Evolutionary conservation across 1,140 invertebrate genomes (phyloP), one percentile per base, ranked within the genome.

Genomic region (Drosophila pandora): DNA sequence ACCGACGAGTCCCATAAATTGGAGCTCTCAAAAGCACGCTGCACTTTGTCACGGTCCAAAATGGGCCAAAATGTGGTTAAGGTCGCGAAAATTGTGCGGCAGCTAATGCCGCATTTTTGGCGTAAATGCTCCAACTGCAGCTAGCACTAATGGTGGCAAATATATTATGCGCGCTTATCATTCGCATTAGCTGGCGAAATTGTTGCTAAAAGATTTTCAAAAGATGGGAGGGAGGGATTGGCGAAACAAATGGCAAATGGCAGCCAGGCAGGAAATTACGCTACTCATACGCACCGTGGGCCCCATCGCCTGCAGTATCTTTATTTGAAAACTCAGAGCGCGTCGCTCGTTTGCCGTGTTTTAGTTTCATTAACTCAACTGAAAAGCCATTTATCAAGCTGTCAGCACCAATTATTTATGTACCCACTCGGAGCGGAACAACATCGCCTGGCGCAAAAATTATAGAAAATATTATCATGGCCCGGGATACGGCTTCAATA

Each of bases 401-500:
- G 83, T 88, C 83, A 88, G 72, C 79, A 13, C 57, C 76, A 88
- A 88, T 88, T 88, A 88, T 88, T 88, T 88, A 88, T 82, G 73
- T 52, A 21, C 60, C 43, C 37, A 17, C 41, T 56, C 17, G 4
- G 28, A 12, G 48, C 21, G 12, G 53, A n/a, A 13, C 25, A 5
- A 30, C 43, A 23, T 23, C 17, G 17, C 17, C 17, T 17, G 32
- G 30, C 23, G 25, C n/a, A 9, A 69, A 75, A 71, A 78, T 87
- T 78, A 76, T 76, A 78, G 64, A 81, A 37, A 87, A 87, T 69
- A 81, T 87, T 75, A 63, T 74, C 73, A 60, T 41, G 57, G 50
- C 62, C 25, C 25, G 55, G 21, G 47, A 13, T 6, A 2, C 41
- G 17, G 57, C 53, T 53, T 25, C 32, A 34, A 47, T 52, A 39